A percentile compares a stretch with the other conserved stretches of the same genome.
phyloP scores from a whole-genome alignment of 2,888 invertebrate genomes.

The Cordilura impudica region DNA sequence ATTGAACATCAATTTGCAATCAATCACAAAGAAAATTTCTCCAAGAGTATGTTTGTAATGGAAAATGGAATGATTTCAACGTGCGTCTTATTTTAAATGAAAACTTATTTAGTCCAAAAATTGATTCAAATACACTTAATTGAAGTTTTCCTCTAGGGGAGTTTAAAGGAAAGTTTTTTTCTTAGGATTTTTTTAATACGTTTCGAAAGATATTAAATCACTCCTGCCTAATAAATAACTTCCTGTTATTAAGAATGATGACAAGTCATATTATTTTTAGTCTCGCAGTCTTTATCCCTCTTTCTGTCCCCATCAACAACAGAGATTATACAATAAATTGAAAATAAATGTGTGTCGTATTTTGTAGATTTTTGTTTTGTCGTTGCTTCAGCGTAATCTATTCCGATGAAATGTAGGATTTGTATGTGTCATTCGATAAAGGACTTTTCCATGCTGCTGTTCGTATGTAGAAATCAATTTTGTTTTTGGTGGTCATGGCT shows the following conservation, averaged over 20 bases:
- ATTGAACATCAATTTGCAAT: constrained; percentile 34
- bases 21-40: constrained; percentile 32
- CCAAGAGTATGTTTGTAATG: background rate
- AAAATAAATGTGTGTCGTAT: background rate
- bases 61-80: background rate
- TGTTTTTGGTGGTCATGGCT: background rate
- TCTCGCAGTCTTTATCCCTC: too few species aligned
- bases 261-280: background rate
- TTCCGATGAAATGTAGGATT: background rate
- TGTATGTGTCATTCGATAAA: constrained; percentile 1
- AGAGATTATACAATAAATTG: background rate
- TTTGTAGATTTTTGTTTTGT: background rate
- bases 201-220: background rate
- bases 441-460: background rate
- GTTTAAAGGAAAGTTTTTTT: background rate
- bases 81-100: background rate
- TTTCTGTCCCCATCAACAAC: background rate
- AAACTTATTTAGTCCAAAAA: background rate
- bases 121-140: constrained; percentile 11
- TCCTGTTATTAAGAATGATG: constrained; percentile 11
- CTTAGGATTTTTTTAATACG: background rate
- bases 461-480: background rate
- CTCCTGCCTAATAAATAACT: background rate
- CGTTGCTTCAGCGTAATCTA: background rate
- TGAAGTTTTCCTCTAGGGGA: too few species aligned